phyloP scores from a whole-genome alignment of 37 sponge, comb jelly and placozoan genomes.

The Lycopodina hypogea region DNA sequence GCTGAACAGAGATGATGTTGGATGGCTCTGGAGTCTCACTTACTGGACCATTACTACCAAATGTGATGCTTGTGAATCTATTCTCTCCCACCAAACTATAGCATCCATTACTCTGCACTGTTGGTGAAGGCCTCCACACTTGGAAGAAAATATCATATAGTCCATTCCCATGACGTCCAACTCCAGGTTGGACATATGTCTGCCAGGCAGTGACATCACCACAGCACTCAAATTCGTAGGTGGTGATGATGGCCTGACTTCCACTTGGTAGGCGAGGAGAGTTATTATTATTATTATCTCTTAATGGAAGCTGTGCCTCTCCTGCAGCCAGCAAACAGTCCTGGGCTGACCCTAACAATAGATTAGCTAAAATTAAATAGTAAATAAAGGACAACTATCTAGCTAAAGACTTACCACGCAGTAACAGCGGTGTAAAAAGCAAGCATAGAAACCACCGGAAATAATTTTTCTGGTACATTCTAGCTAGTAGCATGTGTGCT shows the following conservation, averaged over 20 bases:
- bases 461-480: no score
- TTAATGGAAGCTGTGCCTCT: no score
- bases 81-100: constrained; percentile 31
- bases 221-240: constrained; percentile 4
- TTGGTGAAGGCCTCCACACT: constrained; percentile 37
- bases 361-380: neutral
- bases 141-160: constrained; percentile 13
- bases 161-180: neutral
- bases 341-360: neutral
- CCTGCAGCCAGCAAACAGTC: neutral
- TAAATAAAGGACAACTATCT: no score
- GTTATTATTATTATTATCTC: neutral
- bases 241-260: constrained; percentile 13
- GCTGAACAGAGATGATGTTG: constrained; percentile 12
- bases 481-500: no score
- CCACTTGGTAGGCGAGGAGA: neutral
- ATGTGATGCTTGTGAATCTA: neutral
- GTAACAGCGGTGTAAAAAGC: no score
- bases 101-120: constrained; percentile 7
- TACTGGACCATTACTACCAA: neutral
- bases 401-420: no score
- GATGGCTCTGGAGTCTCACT: neutral
- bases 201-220: neutral
- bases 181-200: neutral
- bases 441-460: no score